Conservation (phyloP, 2,113 vertebrate genomes). For the Podilymbus podiceps region DNA sequence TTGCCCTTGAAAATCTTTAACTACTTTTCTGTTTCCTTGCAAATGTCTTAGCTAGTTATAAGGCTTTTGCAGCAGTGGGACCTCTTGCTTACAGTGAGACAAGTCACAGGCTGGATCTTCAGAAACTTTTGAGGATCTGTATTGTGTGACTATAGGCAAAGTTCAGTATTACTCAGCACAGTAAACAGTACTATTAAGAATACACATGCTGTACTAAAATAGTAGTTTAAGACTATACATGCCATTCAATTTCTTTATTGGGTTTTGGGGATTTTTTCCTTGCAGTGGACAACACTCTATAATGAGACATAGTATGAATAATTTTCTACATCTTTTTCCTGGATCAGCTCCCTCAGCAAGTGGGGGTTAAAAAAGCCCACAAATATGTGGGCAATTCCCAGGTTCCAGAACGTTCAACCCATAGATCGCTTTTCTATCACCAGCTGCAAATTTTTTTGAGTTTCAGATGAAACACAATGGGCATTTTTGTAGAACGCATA, state of each 20-base stretch:
- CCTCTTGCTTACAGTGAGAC: not conserved
- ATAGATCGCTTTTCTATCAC: not conserved
- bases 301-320: not conserved
- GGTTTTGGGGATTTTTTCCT: not conserved
- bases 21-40: not conserved
- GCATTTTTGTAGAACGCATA: not conserved
- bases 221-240: not conserved
- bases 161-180: not conserved
- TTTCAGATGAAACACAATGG: not conserved
- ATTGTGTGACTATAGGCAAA: not conserved
- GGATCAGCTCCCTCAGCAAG: not conserved
- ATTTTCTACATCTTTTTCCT: not conserved
- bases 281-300: not conserved
- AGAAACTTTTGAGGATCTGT: not conserved
- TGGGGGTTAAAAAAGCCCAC: not conserved
- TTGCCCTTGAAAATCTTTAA: not conserved
- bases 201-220: rapidly evolving
- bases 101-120: not conserved
- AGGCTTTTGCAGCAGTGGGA: not conserved
- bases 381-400: not conserved
- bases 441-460: not conserved
- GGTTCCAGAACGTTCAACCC: not conserved
- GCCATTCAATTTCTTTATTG: not conserved
- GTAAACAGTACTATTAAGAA: not conserved
- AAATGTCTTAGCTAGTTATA: not conserved